phyloP scores from a whole-genome alignment of 2,113 vertebrate genomes.

The Ochotona curzoniae region DNA sequence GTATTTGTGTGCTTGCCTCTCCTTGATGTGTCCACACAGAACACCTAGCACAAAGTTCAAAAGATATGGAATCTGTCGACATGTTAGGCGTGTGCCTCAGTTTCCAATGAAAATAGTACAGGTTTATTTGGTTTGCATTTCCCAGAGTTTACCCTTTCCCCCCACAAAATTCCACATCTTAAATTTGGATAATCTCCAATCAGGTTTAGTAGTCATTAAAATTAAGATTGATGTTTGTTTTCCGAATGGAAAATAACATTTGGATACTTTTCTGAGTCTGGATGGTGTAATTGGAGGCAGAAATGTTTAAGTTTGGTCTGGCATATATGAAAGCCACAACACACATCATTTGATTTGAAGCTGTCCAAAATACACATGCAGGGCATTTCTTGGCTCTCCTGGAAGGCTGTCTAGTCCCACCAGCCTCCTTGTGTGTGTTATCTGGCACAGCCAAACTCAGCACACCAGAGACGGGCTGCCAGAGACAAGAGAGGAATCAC shows the following conservation, averaged over 20 bases:
- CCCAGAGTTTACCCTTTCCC: not conserved
- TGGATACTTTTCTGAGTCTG: not conserved
- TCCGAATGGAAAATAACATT: not conserved
- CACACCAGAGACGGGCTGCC: not conserved
- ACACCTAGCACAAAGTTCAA: not conserved
- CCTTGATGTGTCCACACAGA: not conserved
- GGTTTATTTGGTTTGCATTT: constrained; percentile 18
- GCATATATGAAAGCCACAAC: not conserved
- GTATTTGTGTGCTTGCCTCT: not conserved
- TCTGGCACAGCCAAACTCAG: not conserved
- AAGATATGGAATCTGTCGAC: not conserved
- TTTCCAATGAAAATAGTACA: not conserved
- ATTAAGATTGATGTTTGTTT: not conserved
- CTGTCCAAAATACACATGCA: not conserved
- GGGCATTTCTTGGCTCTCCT: not conserved
- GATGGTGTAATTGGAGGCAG: not conserved
- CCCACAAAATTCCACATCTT: not conserved
- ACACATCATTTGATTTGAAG: not conserved
- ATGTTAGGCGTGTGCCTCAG: not conserved
- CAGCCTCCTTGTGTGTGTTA: not conserved
- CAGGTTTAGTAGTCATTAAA: not conserved
- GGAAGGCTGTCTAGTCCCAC: not conserved
- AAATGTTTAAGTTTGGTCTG: not conserved
- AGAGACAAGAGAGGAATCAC: not conserved
- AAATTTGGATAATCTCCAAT: not conserved